phyloP scores from a whole-genome alignment of 2,888 invertebrate genomes.

The Xylota sylvarum region DNA sequence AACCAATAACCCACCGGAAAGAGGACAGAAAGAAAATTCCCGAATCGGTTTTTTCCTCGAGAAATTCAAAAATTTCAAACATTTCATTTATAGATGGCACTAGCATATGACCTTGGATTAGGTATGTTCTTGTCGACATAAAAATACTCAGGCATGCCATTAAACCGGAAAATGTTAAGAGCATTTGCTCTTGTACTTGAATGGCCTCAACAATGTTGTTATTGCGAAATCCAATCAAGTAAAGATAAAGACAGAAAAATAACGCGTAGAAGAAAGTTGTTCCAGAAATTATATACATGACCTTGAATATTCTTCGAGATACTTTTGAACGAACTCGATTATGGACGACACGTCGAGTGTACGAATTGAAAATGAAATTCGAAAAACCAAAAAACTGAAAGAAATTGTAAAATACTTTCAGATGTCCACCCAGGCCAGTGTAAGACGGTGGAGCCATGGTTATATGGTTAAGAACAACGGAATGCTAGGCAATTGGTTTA shows the following conservation, averaged over 20 bases:
- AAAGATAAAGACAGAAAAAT: no score
- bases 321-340: no score
- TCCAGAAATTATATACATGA: no score
- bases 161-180: background rate
- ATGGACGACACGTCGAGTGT: background rate
- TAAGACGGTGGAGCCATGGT: background rate
- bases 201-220: background rate
- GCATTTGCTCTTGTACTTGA: background rate
- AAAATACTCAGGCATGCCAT: background rate
- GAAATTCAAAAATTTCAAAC: no score
- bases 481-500: background rate
- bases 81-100: no score
- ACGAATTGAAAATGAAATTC: background rate
- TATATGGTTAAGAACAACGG: background rate
- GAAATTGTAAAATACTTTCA: background rate
- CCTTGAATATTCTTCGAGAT: no score
- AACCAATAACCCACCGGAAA: background rate
- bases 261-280: no score
- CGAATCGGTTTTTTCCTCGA: background rate
- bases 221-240: no score
- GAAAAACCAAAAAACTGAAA: background rate
- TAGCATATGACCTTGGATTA: background rate
- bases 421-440: background rate
- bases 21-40: background rate
- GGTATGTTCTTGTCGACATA: no score